Conservation (phyloP, 2,888 invertebrate species). For the Tolmerus cingulatus region DNA sequence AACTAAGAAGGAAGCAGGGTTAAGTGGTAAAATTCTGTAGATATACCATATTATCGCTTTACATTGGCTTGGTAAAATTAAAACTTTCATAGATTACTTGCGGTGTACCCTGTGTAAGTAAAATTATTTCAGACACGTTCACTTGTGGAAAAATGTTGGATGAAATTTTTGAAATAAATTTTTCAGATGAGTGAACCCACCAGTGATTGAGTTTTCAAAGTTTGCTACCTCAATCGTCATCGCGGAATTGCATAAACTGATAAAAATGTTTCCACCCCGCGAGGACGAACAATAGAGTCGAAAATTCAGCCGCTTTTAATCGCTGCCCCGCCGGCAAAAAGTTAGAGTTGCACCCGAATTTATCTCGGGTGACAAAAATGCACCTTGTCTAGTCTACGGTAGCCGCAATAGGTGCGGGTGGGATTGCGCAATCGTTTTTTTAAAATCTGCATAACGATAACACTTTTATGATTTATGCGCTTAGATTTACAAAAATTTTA, state of each 20-base stretch:
- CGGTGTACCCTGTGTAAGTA: no score
- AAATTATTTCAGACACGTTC: no score
- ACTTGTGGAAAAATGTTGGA: no score
- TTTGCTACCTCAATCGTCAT: neutral
- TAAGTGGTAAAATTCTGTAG: no score
- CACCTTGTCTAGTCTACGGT: neutral
- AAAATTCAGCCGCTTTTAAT: neutral
- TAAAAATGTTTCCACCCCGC: neutral
- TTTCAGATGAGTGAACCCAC: no score
- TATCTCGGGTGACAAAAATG: neutral
- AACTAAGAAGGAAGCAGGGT: no score
- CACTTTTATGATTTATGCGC: constrained; percentile 30
- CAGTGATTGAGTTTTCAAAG: no score
- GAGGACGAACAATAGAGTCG: neutral
- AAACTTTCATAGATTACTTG: no score
- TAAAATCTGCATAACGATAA: constrained; percentile 34
- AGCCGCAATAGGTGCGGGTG: neutral
- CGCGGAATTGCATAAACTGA: neutral
- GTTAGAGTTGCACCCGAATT: neutral
- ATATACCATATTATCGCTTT: no score
- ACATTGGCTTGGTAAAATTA: no score
- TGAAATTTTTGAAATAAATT: no score
- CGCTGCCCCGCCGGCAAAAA: neutral
- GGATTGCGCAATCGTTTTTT: neutral
- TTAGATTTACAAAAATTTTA: constrained; percentile 25